phyloP scores from a whole-genome alignment of 2,797 vertebrate genomes.

The Brachymystax lenok region DNA sequence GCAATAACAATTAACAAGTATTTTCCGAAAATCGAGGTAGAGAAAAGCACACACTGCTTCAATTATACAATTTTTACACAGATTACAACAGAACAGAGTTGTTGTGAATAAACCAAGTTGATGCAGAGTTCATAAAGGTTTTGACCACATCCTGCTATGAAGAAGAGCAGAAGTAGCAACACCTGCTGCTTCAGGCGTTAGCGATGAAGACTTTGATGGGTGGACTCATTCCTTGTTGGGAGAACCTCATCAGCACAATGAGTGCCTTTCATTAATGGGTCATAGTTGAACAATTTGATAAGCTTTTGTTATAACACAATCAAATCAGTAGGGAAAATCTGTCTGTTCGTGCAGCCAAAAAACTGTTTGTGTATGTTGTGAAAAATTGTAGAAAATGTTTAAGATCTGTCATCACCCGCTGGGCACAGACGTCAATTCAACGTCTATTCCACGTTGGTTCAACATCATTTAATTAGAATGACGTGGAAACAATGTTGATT shows the following conservation, averaged over 20 bases:
- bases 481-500: too few species aligned
- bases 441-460: too few species aligned
- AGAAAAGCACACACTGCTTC: slow-evolving; percentile 64
- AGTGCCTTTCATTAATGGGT: not conserved
- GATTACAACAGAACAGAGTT: slow-evolving; percentile 13
- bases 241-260: too few species aligned
- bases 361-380: slow-evolving; percentile 10
- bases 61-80: slow-evolving; percentile 50
- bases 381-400: slow-evolving; percentile 22
- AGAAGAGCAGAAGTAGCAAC: slow-evolving; percentile 6
- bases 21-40: slow-evolving; percentile 72
- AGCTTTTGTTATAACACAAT: not conserved
- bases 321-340: not conserved
- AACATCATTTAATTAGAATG: too few species aligned
- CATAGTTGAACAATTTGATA: not conserved
- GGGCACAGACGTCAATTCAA: too few species aligned
- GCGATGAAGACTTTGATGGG: too few species aligned
- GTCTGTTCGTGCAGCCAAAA: slow-evolving; percentile 17
- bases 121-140: slow-evolving; percentile 4
- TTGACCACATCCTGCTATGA: slow-evolving; percentile 28
- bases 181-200: not conserved
- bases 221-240: too few species aligned
- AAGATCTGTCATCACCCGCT: slow-evolving; percentile 1
- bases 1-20: slow-evolving; percentile 46
- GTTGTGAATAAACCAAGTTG: slow-evolving; percentile 27